Evolutionary conservation across 2,888 invertebrate genomes (phyloP).

Genomic region (Chaetoderma sp.): DNA sequence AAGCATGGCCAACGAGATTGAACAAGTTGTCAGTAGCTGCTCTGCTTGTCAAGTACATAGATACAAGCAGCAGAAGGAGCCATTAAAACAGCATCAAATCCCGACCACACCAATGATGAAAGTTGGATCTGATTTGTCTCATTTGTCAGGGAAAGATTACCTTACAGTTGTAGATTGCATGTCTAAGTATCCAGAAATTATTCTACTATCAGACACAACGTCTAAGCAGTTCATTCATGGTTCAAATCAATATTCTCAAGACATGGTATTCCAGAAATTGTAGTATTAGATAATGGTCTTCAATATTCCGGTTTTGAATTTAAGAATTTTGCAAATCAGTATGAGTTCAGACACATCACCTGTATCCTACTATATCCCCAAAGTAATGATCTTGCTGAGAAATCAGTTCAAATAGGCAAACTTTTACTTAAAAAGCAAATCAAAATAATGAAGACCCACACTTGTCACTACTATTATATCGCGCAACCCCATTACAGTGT

Average conservation of each 20-base stretch:
- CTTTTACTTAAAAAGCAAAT: too few relatives aligned
- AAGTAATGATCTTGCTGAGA: too few relatives aligned
- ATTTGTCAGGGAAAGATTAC: not conserved
- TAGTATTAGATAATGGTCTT: not conserved
- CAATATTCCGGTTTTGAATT: not conserved
- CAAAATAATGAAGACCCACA: too few relatives aligned
- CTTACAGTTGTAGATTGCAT: constrained; percentile 6
- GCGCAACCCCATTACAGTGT: too few relatives aligned
- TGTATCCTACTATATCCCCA: too few relatives aligned
- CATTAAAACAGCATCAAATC: not conserved
- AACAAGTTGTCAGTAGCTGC: not conserved
- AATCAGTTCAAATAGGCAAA: too few relatives aligned
- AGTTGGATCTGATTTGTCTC: constrained; percentile 1
- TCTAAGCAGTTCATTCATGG: not conserved
- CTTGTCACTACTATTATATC: too few relatives aligned
- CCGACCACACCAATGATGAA: constrained; percentile 4
- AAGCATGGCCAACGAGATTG: not conserved
- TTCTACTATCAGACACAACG: not conserved
- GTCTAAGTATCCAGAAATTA: not conserved
- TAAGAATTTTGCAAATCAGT: too few relatives aligned
- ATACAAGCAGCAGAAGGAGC: not conserved
- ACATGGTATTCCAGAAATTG: not conserved
- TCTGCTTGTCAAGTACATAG: not conserved
- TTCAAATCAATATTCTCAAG: not conserved
- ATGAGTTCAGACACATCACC: too few relatives aligned